Evolutionary conservation across 2,113 vertebrate genomes (phyloP).

Genomic region (Pituophis catenifer): DNA sequence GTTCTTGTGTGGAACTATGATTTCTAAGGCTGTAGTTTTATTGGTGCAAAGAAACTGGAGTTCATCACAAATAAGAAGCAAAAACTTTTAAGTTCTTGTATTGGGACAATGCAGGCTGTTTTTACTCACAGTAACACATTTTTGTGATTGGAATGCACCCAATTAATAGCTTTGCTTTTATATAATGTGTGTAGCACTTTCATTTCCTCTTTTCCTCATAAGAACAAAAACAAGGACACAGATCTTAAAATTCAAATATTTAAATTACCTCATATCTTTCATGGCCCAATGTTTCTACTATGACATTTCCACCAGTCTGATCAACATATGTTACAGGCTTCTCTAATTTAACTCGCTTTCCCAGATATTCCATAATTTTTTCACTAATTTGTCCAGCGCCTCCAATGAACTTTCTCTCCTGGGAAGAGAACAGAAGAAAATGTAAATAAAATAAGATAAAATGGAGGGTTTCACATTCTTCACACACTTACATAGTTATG

Average conservation of each 20-base stretch:
- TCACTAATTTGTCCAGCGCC: conserved; percentile 92
- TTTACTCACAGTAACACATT: not conserved
- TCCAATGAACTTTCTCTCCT: conserved; percentile 95
- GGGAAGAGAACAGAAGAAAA: conserved; percentile 22
- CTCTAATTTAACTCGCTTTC: conserved; percentile 80
- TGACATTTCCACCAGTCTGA: conserved; percentile 78
- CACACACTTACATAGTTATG: not conserved
- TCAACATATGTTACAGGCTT: conserved; percentile 83
- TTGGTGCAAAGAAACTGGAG: not conserved
- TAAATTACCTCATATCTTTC: conserved; percentile 79
- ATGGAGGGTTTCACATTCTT: not conserved
- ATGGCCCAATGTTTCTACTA: conserved; percentile 84
- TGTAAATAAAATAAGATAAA: not conserved
- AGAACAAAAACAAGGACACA: not conserved
- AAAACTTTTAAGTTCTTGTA: not conserved
- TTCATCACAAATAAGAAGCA: not conserved
- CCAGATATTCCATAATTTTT: conserved; percentile 80
- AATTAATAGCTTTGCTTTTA: not conserved
- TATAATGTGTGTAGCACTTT: not conserved
- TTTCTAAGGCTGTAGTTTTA: not conserved
- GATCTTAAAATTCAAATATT: not conserved
- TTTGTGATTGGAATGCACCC: not conserved
- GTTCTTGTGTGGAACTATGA: not conserved
- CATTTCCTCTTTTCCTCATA: not conserved
- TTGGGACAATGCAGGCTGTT: not conserved